phyloP scores from a whole-genome alignment of 2,113 vertebrate species.

The Scomber scombrus region DNA sequence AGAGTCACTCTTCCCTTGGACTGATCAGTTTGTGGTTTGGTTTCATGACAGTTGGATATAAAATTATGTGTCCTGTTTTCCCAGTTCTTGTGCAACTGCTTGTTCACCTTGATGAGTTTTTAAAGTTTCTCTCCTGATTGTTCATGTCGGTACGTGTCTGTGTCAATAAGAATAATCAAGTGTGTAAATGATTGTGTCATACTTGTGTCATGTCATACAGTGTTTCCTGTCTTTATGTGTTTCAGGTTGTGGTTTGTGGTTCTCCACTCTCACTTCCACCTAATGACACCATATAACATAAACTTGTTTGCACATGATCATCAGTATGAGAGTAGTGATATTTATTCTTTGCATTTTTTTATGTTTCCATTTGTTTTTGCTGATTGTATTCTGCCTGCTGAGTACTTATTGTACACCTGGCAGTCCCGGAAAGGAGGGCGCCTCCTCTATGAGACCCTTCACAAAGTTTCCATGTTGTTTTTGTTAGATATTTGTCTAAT shows the following conservation, averaged over 20 bases:
- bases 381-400: background rate
- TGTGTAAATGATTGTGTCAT: background rate
- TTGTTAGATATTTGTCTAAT: too few relatives aligned
- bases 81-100: slow-evolving; percentile 16
- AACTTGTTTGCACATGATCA: background rate
- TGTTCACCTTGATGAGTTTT: slow-evolving; percentile 2
- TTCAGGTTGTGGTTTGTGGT: background rate
- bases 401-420: background rate
- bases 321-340: background rate
- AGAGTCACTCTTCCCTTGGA: too few relatives aligned
- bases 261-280: background rate
- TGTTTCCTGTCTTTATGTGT: background rate
- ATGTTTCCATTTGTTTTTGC: background rate
- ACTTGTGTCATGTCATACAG: too few relatives aligned
- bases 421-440: background rate
- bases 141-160: slow-evolving; percentile 1
- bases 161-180: background rate
- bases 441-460: too few relatives aligned
- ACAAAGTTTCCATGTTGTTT: too few relatives aligned
- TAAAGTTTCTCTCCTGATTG: background rate
- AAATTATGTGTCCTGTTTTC: background rate
- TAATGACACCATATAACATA: background rate
- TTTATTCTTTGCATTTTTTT: background rate
- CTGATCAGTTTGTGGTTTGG: too few relatives aligned
- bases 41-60: background rate